Percentiles rank a stretch among this genome's conserved stretches.
These are phyloP conservation scores for Tamandua tetradactyla DNA, from an alignment of 2,797 vertebrate species.

Conservation along the genomic window DNA sequence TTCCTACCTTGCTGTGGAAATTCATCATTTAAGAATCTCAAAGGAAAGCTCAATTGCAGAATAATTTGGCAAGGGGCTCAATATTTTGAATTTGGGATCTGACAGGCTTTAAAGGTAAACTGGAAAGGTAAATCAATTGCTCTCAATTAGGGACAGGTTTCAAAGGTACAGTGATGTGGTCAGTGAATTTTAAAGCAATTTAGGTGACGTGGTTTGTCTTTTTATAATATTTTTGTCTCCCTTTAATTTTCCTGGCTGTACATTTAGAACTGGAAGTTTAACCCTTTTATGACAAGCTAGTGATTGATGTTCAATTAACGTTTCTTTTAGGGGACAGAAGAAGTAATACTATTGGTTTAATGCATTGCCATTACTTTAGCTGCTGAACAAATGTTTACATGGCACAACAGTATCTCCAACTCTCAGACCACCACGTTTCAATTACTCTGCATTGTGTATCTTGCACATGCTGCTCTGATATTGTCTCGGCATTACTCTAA, in stretches of 20 bases:
- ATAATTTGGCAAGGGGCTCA: slow-evolving; percentile 41
- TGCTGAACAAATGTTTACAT: slow-evolving; percentile 78
- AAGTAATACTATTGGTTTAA: slow-evolving; percentile 69
- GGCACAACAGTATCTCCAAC: slow-evolving; percentile 58
- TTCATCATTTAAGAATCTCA: slow-evolving; percentile 67
- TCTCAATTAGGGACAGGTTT: slow-evolving; percentile 14
- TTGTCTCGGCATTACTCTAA: slow-evolving; percentile 60
- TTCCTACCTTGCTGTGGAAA: slow-evolving; percentile 33
- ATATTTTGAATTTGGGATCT: slow-evolving; percentile 63
- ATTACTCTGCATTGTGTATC: slow-evolving; percentile 75
- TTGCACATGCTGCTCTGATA: slow-evolving; percentile 63
- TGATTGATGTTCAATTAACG: slow-evolving; percentile 72
- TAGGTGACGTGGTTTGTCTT: slow-evolving; percentile 43
- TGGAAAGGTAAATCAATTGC: slow-evolving; percentile 60
- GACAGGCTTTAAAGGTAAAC: slow-evolving; percentile 47
- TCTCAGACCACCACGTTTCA: slow-evolving; percentile 78
- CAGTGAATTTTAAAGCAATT: slow-evolving; percentile 52
- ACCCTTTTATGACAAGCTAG: slow-evolving; percentile 43
- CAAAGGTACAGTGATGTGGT: neutral
- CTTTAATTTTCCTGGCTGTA: slow-evolving; percentile 57
- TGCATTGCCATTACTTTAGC: slow-evolving; percentile 64
- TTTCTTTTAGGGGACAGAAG: slow-evolving; percentile 59
- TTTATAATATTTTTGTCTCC: slow-evolving; percentile 35
- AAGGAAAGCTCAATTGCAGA: slow-evolving; percentile 22
- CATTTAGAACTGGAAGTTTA: slow-evolving; percentile 34